A percentile compares a stretch with the other conserved stretches of the same genome.
Conservation (phyloP, 2,888 invertebrate species). For the Dromius quadrimaculatus region DNA sequence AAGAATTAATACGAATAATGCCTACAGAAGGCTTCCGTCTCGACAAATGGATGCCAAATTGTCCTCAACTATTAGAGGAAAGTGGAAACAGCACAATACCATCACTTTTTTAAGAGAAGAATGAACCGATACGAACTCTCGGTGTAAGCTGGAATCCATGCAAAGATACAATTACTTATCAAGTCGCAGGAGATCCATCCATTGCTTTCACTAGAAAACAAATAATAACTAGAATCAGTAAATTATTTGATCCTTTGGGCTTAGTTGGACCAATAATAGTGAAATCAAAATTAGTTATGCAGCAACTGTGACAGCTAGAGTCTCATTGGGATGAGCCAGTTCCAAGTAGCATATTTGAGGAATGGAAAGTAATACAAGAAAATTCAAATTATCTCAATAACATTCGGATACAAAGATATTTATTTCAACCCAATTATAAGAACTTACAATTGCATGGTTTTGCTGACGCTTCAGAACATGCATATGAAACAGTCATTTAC, state of each 20-base stretch:
- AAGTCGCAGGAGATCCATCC: not conserved
- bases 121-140: not conserved
- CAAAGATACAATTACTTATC: not conserved
- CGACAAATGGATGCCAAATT: not conserved
- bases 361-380: not conserved
- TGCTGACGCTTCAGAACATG: not conserved
- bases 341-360: not conserved
- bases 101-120: not conserved
- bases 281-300: not conserved
- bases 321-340: not conserved
- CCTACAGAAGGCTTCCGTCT: not conserved
- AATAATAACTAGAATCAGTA: not conserved
- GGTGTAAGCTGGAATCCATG: not conserved
- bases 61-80: not conserved
- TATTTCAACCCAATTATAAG: not conserved
- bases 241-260: no score
- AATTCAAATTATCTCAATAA: not conserved
- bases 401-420: not conserved
- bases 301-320: not conserved
- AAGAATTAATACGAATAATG: constrained; percentile 4
- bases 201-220: not conserved
- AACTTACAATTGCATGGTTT: not conserved
- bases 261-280: constrained; percentile 1
- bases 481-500: not conserved
- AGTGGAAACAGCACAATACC: not conserved